Percentiles rank a stretch among this genome's conserved stretches.
phyloP scores from a whole-genome alignment of 2,888 invertebrate species.

The Latrodectus hesperus region DNA sequence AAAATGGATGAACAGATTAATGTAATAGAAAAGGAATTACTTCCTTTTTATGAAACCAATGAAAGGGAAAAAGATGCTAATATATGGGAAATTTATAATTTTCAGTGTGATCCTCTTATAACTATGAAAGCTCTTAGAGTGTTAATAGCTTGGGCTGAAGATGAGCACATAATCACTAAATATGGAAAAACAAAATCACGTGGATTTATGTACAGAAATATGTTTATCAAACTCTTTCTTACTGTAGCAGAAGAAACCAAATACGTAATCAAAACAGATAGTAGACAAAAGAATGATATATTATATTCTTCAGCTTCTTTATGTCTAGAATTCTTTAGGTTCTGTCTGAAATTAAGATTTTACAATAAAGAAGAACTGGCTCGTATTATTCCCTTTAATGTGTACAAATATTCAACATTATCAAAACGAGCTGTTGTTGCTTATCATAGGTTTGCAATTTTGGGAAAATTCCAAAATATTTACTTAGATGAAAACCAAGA shows the following conservation, averaged over 20 bases:
- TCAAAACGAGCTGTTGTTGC: slow-evolving; percentile 45
- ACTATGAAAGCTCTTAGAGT: slow-evolving; percentile 23
- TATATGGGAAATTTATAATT: neutral
- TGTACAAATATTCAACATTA: slow-evolving; percentile 24
- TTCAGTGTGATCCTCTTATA: neutral
- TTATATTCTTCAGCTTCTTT: slow-evolving; percentile 23
- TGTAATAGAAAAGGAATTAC: neutral
- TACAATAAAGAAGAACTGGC: slow-evolving; percentile 17
- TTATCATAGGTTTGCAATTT: slow-evolving; percentile 48
- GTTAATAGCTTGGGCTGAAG: slow-evolving; percentile 49
- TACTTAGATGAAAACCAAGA: slow-evolving; percentile 9
- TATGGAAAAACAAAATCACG: neutral
- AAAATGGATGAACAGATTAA: slow-evolving; percentile 36
- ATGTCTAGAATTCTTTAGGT: slow-evolving; percentile 53
- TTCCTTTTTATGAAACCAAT: no score
- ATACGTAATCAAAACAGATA: neutral
- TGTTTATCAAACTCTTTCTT: slow-evolving; percentile 36
- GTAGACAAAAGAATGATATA: neutral
- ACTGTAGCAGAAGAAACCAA: slow-evolving; percentile 22
- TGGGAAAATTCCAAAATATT: slow-evolving; percentile 33
- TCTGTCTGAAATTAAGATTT: slow-evolving; percentile 47
- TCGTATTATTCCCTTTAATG: slow-evolving; percentile 15
- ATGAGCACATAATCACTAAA: slow-evolving; percentile 21
- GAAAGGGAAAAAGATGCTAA: no score
- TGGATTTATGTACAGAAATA: slow-evolving; percentile 5